Evolutionary conservation across 2,113 vertebrate species (phyloP).

Genomic region (Oxyruncus cristatus): DNA sequence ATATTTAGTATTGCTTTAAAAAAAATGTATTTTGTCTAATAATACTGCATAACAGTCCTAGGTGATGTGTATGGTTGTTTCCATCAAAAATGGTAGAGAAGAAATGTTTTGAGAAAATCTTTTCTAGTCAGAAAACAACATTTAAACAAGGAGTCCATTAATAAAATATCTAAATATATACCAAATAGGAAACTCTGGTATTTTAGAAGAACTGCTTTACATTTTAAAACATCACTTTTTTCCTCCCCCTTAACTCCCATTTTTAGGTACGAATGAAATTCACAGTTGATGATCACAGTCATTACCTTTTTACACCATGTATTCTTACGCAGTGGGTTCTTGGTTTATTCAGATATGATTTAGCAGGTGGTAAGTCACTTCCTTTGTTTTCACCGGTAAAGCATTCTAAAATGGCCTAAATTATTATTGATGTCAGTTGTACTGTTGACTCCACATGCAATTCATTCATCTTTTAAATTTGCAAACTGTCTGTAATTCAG

Average conservation of each 20-base stretch:
- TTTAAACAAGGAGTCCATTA: background rate
- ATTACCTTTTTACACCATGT: slow-evolving; percentile 95
- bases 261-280: slow-evolving; percentile 88
- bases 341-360: slow-evolving; percentile 91
- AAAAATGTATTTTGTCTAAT: background rate
- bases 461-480: background rate
- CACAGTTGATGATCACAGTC: slow-evolving; percentile 92
- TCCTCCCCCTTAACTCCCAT: background rate
- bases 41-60: background rate
- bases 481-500: background rate
- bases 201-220: background rate
- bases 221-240: background rate
- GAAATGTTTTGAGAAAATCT: background rate
- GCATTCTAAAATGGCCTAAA: background rate
- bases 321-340: slow-evolving; percentile 97
- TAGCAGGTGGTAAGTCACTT: slow-evolving; percentile 84
- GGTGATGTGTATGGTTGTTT: background rate
- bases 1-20: background rate
- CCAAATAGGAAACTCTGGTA: background rate
- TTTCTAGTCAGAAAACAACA: background rate
- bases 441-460: background rate
- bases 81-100: background rate
- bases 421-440: background rate
- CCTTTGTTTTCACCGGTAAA: background rate
- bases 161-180: background rate